Evolutionary conservation across 2,888 invertebrate species (phyloP).

Genomic region (Kuschelorhynchus macadamiae): DNA sequence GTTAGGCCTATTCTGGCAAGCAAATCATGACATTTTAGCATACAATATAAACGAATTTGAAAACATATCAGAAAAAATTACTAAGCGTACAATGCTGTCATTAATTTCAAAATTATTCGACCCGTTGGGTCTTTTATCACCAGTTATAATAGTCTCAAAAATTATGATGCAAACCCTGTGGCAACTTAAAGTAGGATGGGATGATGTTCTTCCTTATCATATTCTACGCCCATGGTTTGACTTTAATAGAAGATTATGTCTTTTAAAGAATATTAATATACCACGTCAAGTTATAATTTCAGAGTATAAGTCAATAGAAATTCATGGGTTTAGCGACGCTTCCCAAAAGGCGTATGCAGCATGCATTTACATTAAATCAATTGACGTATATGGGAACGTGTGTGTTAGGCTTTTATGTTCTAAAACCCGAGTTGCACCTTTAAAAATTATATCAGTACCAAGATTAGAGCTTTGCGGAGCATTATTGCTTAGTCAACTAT

Average conservation of each 20-base stretch:
- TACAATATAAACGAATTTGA: neutral
- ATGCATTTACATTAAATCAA: slow-evolving; percentile 10
- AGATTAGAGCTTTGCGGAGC: slow-evolving; percentile 17
- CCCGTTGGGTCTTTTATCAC: slow-evolving; percentile 41
- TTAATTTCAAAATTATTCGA: slow-evolving; percentile 39
- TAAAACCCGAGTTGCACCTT: slow-evolving; percentile 30
- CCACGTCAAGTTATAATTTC: slow-evolving; percentile 13
- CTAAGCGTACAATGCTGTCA: slow-evolving; percentile 32
- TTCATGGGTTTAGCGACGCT: too few species aligned
- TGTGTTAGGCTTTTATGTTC: slow-evolving; percentile 16
- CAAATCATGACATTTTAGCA: slow-evolving; percentile 21
- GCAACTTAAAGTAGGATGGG: slow-evolving; percentile 32
- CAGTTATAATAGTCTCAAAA: slow-evolving; percentile 31
- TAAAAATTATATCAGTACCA: slow-evolving; percentile 28
- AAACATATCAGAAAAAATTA: slow-evolving; percentile 15
- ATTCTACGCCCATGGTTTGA: slow-evolving; percentile 15
- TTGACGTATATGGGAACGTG: slow-evolving; percentile 9
- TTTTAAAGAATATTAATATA: slow-evolving; percentile 14
- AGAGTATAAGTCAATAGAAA: slow-evolving; percentile 8
- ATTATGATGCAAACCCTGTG: slow-evolving; percentile 37
- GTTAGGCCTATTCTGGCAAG: slow-evolving; percentile 31
- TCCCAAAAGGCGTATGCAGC: slow-evolving; percentile 14
- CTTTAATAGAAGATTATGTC: slow-evolving; percentile 10
- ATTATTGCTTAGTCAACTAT: slow-evolving; percentile 25
- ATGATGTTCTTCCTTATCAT: slow-evolving; percentile 26